Percentiles rank a stretch among this genome's conserved stretches.
These are phyloP conservation scores for Riptortus pedestris DNA, from an alignment of 1,140 invertebrate species.

Conservation along the genomic window DNA sequence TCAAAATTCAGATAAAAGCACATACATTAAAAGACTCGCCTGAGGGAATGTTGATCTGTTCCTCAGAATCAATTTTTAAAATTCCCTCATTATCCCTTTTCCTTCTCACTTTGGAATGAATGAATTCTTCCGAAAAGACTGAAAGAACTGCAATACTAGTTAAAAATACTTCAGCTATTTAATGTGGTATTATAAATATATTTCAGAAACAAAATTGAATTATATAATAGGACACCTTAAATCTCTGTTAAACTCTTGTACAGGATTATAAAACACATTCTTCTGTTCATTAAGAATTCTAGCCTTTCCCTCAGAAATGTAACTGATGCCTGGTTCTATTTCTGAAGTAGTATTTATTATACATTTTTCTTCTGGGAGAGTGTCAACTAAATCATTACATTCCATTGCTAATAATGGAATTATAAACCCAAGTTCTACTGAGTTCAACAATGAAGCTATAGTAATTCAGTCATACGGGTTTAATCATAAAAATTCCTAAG, in stretches of 20 bases:
- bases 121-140: slow-evolving; percentile 36
- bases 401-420: too few relatives aligned
- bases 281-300: slow-evolving; percentile 50
- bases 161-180: neutral
- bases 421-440: too few relatives aligned
- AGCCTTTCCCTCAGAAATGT: slow-evolving; percentile 61
- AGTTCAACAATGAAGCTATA: too few relatives aligned
- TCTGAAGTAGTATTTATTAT: neutral
- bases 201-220: neutral
- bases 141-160: slow-evolving; percentile 39
- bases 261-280: slow-evolving; percentile 93
- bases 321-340: neutral
- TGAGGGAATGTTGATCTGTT: neutral
- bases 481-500: too few relatives aligned
- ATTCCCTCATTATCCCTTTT: slow-evolving; percentile 14
- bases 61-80: neutral
- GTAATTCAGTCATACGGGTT: too few relatives aligned
- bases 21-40: neutral
- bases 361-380: too few relatives aligned
- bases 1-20: neutral
- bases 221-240: slow-evolving; percentile 51
- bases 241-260: slow-evolving; percentile 95
- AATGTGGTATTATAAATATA: slow-evolving; percentile 58
- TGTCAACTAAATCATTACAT: too few relatives aligned
- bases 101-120: neutral